A percentile compares a stretch with the other conserved stretches of the same genome.
Conservation (phyloP, 2,113 vertebrate genomes). For the Bungarus multicinctus region DNA sequence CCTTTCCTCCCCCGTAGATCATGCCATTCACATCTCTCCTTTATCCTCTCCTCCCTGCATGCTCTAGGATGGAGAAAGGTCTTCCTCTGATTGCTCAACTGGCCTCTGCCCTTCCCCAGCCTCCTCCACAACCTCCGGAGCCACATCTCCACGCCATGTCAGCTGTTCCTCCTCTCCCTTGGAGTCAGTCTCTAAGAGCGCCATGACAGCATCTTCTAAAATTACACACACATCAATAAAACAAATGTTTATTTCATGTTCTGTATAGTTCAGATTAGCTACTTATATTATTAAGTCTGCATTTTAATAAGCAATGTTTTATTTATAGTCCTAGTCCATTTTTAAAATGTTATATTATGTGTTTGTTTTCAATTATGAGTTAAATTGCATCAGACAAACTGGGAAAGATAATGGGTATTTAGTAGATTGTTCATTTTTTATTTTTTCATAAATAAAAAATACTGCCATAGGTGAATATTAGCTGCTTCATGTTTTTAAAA, state of each 20-base stretch:
- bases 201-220: not conserved
- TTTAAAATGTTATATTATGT: not conserved
- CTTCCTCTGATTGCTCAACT: too few relatives aligned
- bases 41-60: too few relatives aligned
- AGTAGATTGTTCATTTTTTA: not conserved
- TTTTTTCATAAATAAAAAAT: too few relatives aligned
- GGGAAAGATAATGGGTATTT: not conserved
- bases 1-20: too few relatives aligned
- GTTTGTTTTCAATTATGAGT: not conserved
- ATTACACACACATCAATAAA: not conserved
- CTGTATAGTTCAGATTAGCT: not conserved
- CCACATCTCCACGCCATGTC: too few relatives aligned
- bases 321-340: not conserved
- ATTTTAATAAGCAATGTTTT: not conserved
- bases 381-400: not conserved
- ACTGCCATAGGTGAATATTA: not conserved
- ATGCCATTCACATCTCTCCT: too few relatives aligned
- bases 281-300: not conserved
- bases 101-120: too few relatives aligned
- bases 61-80: too few relatives aligned
- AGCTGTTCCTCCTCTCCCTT: too few relatives aligned
- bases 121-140: too few relatives aligned
- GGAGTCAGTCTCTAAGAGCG: too few relatives aligned
- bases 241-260: conserved; percentile 6
- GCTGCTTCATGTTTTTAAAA: not conserved